phyloP scores from a whole-genome alignment of 2,888 invertebrate species.

The Eudiplozoon nipponicum region DNA sequence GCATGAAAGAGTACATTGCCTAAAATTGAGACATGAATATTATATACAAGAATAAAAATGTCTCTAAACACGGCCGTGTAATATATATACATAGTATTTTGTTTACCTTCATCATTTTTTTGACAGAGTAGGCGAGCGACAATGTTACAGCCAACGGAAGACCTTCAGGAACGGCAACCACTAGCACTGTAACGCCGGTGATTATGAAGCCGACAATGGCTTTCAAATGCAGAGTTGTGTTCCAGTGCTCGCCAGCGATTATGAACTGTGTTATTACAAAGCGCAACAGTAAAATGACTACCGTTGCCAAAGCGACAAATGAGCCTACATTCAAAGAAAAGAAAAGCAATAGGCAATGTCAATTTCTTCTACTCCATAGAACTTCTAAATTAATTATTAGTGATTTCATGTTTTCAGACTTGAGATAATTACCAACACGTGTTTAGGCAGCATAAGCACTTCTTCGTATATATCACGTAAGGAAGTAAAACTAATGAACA shows the following conservation, averaged over 20 bases:
- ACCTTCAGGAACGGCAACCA: constrained; percentile 94
- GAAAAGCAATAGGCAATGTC: too few species aligned
- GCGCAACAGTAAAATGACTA: constrained; percentile 66
- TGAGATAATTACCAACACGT: too few species aligned
- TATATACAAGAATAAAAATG: too few species aligned
- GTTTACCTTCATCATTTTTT: constrained; percentile 15
- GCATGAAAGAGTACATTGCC: too few species aligned
- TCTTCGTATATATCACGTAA: too few species aligned
- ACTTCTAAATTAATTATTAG: too few species aligned
- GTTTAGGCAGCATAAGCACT: too few species aligned
- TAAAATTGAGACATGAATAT: too few species aligned
- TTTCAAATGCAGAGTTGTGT: constrained; percentile 39
- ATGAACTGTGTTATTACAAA: constrained; percentile 69
- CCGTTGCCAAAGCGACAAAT: constrained; percentile 76
- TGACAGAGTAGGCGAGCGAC: constrained; percentile 89
- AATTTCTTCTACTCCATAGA: too few species aligned
- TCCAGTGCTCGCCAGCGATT: constrained; percentile 40
- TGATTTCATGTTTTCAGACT: too few species aligned
- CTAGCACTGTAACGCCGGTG: constrained; percentile 94
- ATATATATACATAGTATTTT: background rate
- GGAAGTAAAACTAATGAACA: too few species aligned
- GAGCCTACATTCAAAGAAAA: constrained; percentile 35
- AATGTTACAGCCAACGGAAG: constrained; percentile 86
- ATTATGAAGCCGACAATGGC: constrained; percentile 81
- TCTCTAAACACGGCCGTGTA: background rate